Evolutionary conservation across 2,113 vertebrate species (phyloP).

Genomic region (Eolophus roseicapilla): DNA sequence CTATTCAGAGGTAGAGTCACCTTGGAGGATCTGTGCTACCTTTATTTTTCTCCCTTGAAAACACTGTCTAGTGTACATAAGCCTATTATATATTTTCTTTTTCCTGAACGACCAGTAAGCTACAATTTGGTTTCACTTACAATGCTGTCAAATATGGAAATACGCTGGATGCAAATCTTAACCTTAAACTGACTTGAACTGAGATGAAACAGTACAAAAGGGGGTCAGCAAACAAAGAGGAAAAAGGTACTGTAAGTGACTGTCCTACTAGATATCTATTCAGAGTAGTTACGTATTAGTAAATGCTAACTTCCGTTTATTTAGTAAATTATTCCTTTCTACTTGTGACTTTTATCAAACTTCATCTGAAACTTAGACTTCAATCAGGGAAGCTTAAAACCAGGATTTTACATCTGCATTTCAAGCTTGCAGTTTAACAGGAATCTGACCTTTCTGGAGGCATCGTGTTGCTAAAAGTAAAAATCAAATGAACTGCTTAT

Average conservation of each 20-base stretch:
- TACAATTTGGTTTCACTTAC: neutral
- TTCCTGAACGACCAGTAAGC: neutral
- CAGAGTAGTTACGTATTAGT: neutral
- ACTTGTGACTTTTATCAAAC: neutral
- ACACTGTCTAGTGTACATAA: neutral
- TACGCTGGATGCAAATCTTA: neutral
- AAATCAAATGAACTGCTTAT: neutral
- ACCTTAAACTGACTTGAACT: neutral
- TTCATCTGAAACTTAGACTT: neutral
- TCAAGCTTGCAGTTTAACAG: neutral
- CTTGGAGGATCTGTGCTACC: conserved; percentile 23
- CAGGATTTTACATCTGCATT: neutral
- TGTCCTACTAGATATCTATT: neutral
- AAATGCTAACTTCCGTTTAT: neutral
- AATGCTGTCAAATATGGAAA: neutral
- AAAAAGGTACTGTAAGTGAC: neutral
- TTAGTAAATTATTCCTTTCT: neutral
- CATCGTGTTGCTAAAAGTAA: neutral
- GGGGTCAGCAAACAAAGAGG: neutral
- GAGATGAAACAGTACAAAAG: neutral
- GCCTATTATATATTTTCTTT: neutral
- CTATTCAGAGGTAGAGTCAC: conserved; percentile 39
- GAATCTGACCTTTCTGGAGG: neutral
- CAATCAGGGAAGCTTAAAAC: neutral
- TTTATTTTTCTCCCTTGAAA: neutral